phyloP scores from a whole-genome alignment of 2,113 vertebrate genomes.

The Lampris incognitus region DNA sequence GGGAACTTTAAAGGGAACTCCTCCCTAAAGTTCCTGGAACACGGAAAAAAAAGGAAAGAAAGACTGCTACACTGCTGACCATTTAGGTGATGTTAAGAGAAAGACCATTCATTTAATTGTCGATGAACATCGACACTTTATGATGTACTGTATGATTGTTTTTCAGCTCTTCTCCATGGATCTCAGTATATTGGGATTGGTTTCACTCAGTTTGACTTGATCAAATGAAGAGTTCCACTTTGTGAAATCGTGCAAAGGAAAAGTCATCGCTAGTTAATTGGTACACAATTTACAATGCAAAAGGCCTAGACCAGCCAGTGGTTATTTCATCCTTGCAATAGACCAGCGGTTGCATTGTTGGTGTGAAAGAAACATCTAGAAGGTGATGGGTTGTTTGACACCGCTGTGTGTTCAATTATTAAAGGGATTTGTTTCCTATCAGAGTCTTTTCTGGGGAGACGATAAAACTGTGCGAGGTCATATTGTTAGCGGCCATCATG shows the following conservation, averaged over 20 bases:
- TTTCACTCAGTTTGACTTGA: no score
- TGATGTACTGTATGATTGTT: no score
- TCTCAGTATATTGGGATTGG: no score
- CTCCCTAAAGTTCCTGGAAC: not conserved
- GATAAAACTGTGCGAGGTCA: not conserved
- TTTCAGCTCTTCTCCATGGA: no score
- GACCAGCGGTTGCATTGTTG: constrained; percentile 7
- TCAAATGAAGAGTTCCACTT: no score
- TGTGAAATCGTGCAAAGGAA: not conserved
- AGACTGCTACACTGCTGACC: no score
- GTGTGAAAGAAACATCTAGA: constrained; percentile 39
- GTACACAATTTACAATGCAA: not conserved
- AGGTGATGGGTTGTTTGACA: constrained; percentile 46
- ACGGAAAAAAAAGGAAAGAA: no score
- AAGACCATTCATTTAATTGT: no score
- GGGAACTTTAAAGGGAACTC: not conserved
- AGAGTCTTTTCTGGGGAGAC: not conserved
- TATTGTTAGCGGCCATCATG: not conserved
- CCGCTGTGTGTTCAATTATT: constrained; percentile 67
- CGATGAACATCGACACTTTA: no score
- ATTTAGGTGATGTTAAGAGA: no score
- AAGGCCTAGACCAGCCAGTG: constrained; percentile 6
- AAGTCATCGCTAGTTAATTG: not conserved
- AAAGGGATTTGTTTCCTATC: constrained; percentile 52
- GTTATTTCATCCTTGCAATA: constrained; percentile 18